Evolutionary conservation across 2,888 invertebrate species (phyloP).

Genomic region (Altica lythri): DNA sequence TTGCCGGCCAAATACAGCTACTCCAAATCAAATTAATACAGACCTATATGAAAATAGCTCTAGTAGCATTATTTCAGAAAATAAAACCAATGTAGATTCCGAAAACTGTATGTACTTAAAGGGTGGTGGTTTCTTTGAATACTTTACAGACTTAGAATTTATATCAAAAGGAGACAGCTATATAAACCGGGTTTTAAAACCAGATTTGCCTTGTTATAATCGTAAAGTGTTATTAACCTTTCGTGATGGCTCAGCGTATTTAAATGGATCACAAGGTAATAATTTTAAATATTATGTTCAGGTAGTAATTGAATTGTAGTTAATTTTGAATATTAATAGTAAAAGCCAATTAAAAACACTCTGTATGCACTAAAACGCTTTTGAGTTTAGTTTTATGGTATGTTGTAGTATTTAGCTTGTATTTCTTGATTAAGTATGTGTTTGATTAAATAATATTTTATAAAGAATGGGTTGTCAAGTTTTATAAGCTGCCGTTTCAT

Average conservation of each 20-base stretch:
- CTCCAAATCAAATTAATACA: constrained; percentile 54
- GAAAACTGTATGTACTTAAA: constrained; percentile 62
- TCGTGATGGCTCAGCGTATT: constrained; percentile 31
- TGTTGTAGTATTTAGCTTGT: neutral
- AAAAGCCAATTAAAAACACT: neutral
- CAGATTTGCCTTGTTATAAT: neutral
- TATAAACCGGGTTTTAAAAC: neutral
- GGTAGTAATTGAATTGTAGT: constrained; percentile 1
- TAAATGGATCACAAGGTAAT: constrained; percentile 36
- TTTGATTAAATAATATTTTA: no score
- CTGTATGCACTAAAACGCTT: neutral
- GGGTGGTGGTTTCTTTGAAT: constrained; percentile 52
- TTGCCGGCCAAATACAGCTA: constrained; percentile 48
- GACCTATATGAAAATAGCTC: constrained; percentile 56
- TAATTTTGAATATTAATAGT: neutral
- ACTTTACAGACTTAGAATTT: constrained; percentile 63
- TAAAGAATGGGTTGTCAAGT: no score
- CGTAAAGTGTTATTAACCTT: constrained; percentile 26
- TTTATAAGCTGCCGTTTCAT: no score
- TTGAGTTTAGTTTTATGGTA: neutral
- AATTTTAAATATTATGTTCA: neutral
- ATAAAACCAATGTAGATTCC: constrained; percentile 55
- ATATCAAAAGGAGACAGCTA: constrained; percentile 42
- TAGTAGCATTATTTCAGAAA: constrained; percentile 58
- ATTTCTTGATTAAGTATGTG: no score